Conservation (phyloP, 2,113 vertebrate genomes). For the Mustelus asterias region DNA sequence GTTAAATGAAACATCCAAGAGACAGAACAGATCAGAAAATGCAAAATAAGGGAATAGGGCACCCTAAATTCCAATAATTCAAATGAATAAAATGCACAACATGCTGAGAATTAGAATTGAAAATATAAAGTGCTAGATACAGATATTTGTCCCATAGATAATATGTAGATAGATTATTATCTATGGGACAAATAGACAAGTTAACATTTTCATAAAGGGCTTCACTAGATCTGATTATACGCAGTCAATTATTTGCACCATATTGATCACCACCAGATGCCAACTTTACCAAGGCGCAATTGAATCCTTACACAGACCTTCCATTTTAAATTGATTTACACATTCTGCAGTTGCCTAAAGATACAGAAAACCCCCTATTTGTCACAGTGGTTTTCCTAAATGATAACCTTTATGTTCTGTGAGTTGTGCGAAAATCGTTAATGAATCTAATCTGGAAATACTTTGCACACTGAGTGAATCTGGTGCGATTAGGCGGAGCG, state of each 20-base stretch:
- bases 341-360: background rate
- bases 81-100: background rate
- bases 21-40: background rate
- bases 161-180: background rate
- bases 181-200: background rate
- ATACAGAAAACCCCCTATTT: background rate
- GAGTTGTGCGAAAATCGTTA: background rate
- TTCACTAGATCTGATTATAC: background rate
- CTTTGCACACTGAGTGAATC: background rate
- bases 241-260: background rate
- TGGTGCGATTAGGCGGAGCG: background rate
- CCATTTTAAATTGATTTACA: conserved; percentile 13
- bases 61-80: background rate
- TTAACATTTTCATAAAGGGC: background rate
- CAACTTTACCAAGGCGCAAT: background rate
- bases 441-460: background rate
- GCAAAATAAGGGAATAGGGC: background rate
- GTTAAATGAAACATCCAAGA: background rate
- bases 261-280: background rate
- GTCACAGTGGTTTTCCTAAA: background rate
- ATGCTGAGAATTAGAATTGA: background rate
- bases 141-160: background rate
- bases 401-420: background rate
- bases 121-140: background rate
- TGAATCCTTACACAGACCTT: background rate